Base-by-base conservation (phyloP, 1,140 invertebrate species). In the Acyrthosiphon pisum region DNA sequence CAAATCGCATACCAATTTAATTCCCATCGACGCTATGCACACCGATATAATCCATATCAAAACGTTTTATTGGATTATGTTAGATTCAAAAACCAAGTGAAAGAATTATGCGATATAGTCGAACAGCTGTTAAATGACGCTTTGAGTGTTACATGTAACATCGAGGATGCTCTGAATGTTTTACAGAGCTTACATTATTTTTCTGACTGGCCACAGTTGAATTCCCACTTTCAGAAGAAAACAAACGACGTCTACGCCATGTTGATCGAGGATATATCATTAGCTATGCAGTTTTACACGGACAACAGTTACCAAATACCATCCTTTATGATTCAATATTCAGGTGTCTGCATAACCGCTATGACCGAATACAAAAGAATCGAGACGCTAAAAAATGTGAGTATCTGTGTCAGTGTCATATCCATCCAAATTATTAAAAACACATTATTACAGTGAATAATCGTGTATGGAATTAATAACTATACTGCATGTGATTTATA, bases 111-210 rank as follows among this genome's bases (percentile, higher is more conserved):
- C 81, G 11, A 35, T 2, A 56, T 53, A 2, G 68, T 93, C 1
- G 91, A 86, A 56, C 91, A 53, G 9, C 23, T 93, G 37, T 93
- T 84, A 26, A 44, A 83, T n/a, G 81, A 93, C 26, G 81, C 91
- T 23, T 14, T 93, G 48, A 44, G 23, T 26, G 26, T 86, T 26
- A 41, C 91, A 26, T 86, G 91, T 37, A 93, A 93, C 23, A 35
- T 44, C 0, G 81, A 93, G 7, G 91, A 93, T 22, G 91, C 81
- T 11, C 22, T 93, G 35, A 93, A 93, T 18, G 91, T 84, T 3
- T n/a, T 93, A 26, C 68, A 93, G 11, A 93, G 81, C 14, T 56
- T 93, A 26, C 81, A 93, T 41, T 86, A 86, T n/a, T 93, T 86
- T 50, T 50, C 91, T 41, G 4, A 35, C 7, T 93, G 91, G 91